These are phyloP conservation scores for Microplitis manilae DNA, from an alignment of 2,888 invertebrate species.

Conservation along the genomic window DNA sequence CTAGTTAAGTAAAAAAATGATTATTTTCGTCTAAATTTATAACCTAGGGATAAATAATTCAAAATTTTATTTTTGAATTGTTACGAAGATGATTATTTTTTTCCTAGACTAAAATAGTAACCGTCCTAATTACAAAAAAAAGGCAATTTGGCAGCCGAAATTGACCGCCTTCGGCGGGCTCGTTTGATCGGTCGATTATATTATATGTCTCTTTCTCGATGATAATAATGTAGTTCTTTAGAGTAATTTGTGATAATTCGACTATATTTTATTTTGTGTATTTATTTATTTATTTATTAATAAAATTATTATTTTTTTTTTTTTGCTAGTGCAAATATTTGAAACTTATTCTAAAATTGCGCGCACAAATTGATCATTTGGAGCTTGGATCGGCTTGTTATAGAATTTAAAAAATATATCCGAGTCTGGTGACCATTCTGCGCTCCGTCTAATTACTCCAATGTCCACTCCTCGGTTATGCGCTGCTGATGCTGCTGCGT, in stretches of 20 bases:
- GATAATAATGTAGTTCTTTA: slow-evolving; percentile 38
- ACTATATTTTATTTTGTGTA: background rate
- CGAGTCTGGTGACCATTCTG: background rate
- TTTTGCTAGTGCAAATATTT: too few species aligned
- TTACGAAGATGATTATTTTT: too few species aligned
- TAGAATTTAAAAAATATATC: slow-evolving; percentile 16
- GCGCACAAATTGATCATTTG: slow-evolving; percentile 26
- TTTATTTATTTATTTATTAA: too few species aligned
- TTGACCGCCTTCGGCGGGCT: background rate
- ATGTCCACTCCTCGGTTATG: slow-evolving; percentile 23
- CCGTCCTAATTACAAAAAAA: too few species aligned
- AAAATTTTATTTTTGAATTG: too few species aligned
- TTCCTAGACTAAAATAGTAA: too few species aligned
- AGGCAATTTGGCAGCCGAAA: too few species aligned
- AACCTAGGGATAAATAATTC: too few species aligned
- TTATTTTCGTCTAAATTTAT: too few species aligned
- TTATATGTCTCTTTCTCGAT: slow-evolving; percentile 33
- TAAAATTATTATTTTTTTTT: too few species aligned
- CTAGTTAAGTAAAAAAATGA: too few species aligned
- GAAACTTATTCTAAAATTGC: slow-evolving; percentile 31
- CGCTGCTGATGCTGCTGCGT: slow-evolving; percentile 46
- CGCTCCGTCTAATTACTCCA: slow-evolving; percentile 21
- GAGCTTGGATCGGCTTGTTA: slow-evolving; percentile 30
- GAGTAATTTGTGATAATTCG: slow-evolving; percentile 24
- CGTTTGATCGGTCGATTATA: slow-evolving; percentile 7